Evolutionary conservation across 2,113 vertebrate genomes (phyloP).

Genomic region (Fregetta grallaria): DNA sequence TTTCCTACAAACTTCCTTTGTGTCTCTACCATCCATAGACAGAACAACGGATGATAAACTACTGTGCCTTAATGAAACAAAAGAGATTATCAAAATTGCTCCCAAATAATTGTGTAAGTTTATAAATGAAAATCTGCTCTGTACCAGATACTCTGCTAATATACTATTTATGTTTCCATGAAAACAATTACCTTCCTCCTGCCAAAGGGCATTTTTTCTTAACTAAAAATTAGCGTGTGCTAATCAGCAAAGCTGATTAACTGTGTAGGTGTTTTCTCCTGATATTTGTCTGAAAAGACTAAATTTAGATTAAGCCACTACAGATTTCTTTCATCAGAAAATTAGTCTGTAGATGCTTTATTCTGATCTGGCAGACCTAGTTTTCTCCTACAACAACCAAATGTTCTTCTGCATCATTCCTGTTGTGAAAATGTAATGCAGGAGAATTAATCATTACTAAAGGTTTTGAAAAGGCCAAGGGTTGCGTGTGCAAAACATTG

Average conservation of each 20-base stretch:
- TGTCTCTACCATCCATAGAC: not conserved
- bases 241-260: not conserved
- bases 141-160: not conserved
- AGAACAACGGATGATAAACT: not conserved
- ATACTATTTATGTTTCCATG: not conserved
- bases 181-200: not conserved
- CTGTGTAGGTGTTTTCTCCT: not conserved
- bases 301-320: not conserved
- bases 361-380: not conserved
- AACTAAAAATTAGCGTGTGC: not conserved
- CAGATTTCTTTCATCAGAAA: not conserved
- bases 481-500: not conserved
- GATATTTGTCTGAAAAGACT: not conserved
- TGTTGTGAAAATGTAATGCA: not conserved
- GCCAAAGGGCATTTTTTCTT: not conserved
- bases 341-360: not conserved
- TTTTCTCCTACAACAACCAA: not conserved
- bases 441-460: slow-evolving; percentile 22
- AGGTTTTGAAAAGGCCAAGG: slow-evolving; percentile 19
- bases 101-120: not conserved
- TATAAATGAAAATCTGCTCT: not conserved
- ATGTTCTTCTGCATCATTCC: not conserved
- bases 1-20: not conserved
- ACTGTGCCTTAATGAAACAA: not conserved
- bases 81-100: not conserved